Base-by-base conservation (phyloP, 2,797 vertebrate species). In the Hemitrygon akajei region DNA sequence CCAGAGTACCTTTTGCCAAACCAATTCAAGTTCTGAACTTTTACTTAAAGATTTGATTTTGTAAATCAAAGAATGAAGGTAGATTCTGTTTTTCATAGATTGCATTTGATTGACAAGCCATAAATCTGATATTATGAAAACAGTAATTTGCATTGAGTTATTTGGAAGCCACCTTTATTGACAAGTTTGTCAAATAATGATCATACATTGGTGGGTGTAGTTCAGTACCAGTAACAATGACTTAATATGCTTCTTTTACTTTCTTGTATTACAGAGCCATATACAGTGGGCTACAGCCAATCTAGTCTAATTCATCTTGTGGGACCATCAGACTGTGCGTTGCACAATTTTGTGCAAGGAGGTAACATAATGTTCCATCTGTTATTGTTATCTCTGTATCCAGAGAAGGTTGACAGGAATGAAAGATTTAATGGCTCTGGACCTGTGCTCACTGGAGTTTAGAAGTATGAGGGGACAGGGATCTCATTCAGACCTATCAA, bases 231-330 rank as follows among this genome's bases (percentile, higher is more conserved):
- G 60, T 69, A 22, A 63, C 84, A 66, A 20, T 89, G n/a, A 89
- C 30, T 3, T 27, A 34, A 10, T 86, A 86, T 66, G 66, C 22
- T 89, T 69, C 63, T 69, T 7, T 34, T 87, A 22, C n/a, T 40
- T 63, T 58, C 95, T 94, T 91, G 18, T 0, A 2, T 94, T 95
- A 7, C 95, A 99, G 99, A 98, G 93, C 97, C 95, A 0, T 97
- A 97, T 96, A 98, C 98, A 0, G 97, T 99, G 25, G 97, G 97
- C 94, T 98, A 97, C 95, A 99, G 99, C 96, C 98, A 99, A 96
- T 99, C 98, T 94, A 99, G 97, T 95, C 95, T 99, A 96, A 99
- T 99, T 96, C 98, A 99, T 94, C 95, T 99, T 95, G 97, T 99
- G 96, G 98, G 98, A 7, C 98, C 98, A 0, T 98, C 98, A 0